Percentiles rank a stretch among this genome's conserved stretches.
These are phyloP conservation scores for Onchidella celtica DNA, from an alignment of 2,888 invertebrate genomes.

Conservation along the genomic window DNA sequence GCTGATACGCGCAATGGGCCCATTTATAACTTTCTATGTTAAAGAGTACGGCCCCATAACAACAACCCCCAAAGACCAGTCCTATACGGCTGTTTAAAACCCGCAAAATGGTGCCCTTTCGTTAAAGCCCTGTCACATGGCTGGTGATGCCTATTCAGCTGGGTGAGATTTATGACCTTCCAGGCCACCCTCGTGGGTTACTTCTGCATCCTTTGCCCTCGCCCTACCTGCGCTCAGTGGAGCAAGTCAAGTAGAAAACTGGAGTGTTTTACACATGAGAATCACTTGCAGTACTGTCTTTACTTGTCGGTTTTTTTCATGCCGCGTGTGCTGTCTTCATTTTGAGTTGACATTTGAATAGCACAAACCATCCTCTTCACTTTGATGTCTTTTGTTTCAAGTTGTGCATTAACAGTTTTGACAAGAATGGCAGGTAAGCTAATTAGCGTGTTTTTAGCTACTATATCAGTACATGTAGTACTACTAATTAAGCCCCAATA, in stretches of 20 bases:
- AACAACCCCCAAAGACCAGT: no score
- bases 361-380: not conserved
- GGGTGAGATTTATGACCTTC: not conserved
- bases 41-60: no score
- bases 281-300: not conserved
- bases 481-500: not conserved
- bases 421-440: not conserved
- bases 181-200: no score
- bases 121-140: not conserved
- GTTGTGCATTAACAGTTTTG: not conserved
- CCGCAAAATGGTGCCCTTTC: not conserved
- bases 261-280: not conserved
- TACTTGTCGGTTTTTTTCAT: not conserved
- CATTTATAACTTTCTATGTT: no score
- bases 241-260: not conserved
- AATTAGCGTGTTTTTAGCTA: not conserved
- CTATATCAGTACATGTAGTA: not conserved
- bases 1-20: no score
- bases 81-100: not conserved
- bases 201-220: no score
- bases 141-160: not conserved
- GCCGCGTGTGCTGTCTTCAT: not conserved
- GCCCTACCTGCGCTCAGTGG: not conserved
- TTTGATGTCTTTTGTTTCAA: not conserved
- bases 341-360: not conserved